These are phyloP conservation scores for Delphinapterus leucas DNA, from an alignment of 2,113 vertebrate species.

Conservation along the genomic window DNA sequence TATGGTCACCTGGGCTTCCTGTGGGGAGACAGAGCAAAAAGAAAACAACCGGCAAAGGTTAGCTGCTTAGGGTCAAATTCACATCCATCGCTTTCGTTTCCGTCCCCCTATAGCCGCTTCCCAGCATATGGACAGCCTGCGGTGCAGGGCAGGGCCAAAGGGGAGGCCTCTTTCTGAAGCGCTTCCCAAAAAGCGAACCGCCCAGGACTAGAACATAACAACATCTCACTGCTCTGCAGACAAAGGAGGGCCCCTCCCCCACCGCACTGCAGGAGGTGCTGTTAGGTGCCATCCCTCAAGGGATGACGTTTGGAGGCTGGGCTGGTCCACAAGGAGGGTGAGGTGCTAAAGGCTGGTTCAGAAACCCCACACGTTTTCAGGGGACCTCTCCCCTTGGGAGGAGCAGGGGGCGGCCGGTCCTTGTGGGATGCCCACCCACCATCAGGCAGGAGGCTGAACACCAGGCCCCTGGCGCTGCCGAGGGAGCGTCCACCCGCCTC, in stretches of 20 bases:
- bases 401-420: not conserved
- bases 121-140: no score
- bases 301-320: fast-evolving
- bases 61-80: fast-evolving
- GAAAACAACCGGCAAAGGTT: not conserved
- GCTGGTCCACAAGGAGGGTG: not conserved
- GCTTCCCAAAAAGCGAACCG: not conserved
- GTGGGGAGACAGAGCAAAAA: not conserved
- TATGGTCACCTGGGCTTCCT: slow-evolving; percentile 97
- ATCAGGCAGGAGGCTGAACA: not conserved
- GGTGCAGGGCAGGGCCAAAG: fast-evolving
- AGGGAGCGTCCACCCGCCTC: fast-evolving
- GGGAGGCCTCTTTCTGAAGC: not conserved
- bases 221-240: not conserved
- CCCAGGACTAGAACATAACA: fast-evolving
- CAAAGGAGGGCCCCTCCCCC: not conserved
- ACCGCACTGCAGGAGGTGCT: no score
- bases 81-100: fast-evolving
- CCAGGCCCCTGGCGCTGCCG: not conserved
- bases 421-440: fast-evolving
- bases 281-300: no score
- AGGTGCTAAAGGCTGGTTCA: not conserved
- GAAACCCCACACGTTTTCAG: not conserved
- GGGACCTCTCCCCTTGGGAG: not conserved
- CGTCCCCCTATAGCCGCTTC: not conserved